Evolutionary conservation across 2,888 invertebrate genomes (phyloP).

Genomic region (Tetragnatha montana): DNA sequence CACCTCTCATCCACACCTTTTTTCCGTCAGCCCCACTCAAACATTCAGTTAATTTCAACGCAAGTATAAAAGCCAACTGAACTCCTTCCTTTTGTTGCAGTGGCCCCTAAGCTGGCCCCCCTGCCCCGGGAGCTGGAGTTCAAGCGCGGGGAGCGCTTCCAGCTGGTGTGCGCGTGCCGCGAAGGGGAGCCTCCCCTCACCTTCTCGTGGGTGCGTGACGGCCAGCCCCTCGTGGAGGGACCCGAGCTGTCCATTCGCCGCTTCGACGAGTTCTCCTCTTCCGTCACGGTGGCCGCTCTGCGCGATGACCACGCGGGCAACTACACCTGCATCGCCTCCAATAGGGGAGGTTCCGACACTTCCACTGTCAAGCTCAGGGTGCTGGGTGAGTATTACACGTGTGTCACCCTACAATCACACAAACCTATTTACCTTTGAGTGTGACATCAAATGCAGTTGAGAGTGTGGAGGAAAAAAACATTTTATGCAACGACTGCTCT

Average conservation of each 20-base stretch:
- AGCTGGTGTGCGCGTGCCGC: constrained; percentile 56
- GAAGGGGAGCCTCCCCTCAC: constrained; percentile 66
- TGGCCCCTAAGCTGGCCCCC: constrained; percentile 59
- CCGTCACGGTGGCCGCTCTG: constrained; percentile 53
- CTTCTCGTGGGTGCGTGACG: constrained; percentile 65
- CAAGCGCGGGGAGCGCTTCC: constrained; percentile 63
- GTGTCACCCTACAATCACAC: too few relatives aligned
- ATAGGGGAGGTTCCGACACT: constrained; percentile 60
- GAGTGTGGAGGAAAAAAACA: too few relatives aligned
- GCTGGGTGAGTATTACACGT: constrained; percentile 32
- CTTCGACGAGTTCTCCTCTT: constrained; percentile 68
- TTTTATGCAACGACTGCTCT: too few relatives aligned
- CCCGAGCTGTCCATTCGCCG: constrained; percentile 48
- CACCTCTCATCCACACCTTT: too few relatives aligned
- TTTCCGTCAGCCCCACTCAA: too few relatives aligned
- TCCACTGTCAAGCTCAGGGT: constrained; percentile 61
- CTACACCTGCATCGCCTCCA: constrained; percentile 69
- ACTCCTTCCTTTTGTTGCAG: not conserved
- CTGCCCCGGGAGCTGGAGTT: constrained; percentile 56
- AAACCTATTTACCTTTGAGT: too few relatives aligned
- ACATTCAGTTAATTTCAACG: too few relatives aligned
- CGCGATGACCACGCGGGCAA: constrained; percentile 63
- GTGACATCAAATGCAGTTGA: too few relatives aligned
- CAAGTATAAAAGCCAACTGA: too few relatives aligned
- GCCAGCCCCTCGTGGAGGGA: constrained; percentile 56